phyloP scores from a whole-genome alignment of 2,888 invertebrate species.

The Merodon equestris region DNA sequence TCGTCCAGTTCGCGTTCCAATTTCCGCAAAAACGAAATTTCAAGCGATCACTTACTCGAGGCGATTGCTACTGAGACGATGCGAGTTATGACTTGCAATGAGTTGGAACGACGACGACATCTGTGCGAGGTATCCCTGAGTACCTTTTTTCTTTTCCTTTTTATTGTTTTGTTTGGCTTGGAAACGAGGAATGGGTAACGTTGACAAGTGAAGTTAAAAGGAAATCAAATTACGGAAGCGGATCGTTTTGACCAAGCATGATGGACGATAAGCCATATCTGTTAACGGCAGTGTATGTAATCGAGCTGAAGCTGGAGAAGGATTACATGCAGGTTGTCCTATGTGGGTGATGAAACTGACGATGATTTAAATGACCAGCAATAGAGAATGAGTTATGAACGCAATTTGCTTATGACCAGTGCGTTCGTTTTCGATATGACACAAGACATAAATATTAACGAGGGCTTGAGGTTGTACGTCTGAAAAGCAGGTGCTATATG shows the following conservation, averaged over 20 bases:
- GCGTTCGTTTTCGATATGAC: too few species aligned
- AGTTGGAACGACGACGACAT: constrained; percentile 31
- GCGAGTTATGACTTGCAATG: constrained; percentile 59
- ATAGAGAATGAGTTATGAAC: too few species aligned
- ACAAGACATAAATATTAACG: too few species aligned
- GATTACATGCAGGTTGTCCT: constrained; percentile 34
- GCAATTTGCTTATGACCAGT: too few species aligned
- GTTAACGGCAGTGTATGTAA: constrained; percentile 20
- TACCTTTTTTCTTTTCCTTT: constrained; percentile 20
- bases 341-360: constrained; percentile 4
- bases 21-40: constrained; percentile 67
- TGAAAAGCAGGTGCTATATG: too few species aligned
- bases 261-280: constrained; percentile 38
- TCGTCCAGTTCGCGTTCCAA: constrained; percentile 65
- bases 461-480: too few species aligned
- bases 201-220: constrained; percentile 54
- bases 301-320: constrained; percentile 53
- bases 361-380: too few species aligned
- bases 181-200: constrained; percentile 2
- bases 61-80: constrained; percentile 1
- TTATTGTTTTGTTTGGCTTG: constrained; percentile 32
- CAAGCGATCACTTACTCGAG: constrained; percentile 52
- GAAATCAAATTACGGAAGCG: constrained; percentile 60
- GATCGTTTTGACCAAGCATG: constrained; percentile 19
- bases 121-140: constrained; percentile 38